A percentile compares a stretch with the other conserved stretches of the same genome.
These are phyloP conservation scores for Cordilura impudica DNA, from an alignment of 2,888 invertebrate species.

Conservation along the genomic window DNA sequence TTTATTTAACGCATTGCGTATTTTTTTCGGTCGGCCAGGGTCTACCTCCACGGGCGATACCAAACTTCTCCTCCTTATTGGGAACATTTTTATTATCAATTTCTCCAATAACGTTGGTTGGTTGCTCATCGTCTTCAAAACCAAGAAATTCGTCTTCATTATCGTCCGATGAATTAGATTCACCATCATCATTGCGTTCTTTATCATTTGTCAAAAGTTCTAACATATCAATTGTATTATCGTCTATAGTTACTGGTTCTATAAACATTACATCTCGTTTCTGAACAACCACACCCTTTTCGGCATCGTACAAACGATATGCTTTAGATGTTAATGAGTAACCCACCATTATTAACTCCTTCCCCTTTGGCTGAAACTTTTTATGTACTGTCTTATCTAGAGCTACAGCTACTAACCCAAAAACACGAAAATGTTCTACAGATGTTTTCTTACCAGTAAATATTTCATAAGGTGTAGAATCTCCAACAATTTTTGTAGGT, in stretches of 20 bases:
- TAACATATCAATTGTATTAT: too few relatives aligned
- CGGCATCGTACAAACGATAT: too few relatives aligned
- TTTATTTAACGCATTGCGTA: slow-evolving; percentile 28
- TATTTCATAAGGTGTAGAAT: slow-evolving; percentile 31
- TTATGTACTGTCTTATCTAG: slow-evolving; percentile 12
- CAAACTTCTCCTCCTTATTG: neutral
- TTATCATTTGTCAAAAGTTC: too few relatives aligned
- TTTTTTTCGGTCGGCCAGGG: too few relatives aligned
- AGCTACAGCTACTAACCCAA: neutral
- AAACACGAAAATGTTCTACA: neutral
- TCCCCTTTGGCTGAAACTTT: too few relatives aligned
- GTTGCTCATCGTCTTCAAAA: neutral
- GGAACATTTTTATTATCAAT: neutral
- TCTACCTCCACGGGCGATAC: neutral
- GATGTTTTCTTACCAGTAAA: slow-evolving; percentile 17
- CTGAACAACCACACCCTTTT: too few relatives aligned
- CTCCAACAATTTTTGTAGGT: too few relatives aligned
- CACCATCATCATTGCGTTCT: too few relatives aligned
- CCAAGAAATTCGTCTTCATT: too few relatives aligned
- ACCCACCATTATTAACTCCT: neutral
- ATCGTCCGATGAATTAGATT: too few relatives aligned
- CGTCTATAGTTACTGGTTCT: neutral
- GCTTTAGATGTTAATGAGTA: too few relatives aligned
- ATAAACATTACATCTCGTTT: slow-evolving; percentile 45
- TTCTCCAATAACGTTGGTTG: neutral